Conservation (phyloP, 2,888 invertebrate genomes). For the Tenthredo scrophulariae region DNA sequence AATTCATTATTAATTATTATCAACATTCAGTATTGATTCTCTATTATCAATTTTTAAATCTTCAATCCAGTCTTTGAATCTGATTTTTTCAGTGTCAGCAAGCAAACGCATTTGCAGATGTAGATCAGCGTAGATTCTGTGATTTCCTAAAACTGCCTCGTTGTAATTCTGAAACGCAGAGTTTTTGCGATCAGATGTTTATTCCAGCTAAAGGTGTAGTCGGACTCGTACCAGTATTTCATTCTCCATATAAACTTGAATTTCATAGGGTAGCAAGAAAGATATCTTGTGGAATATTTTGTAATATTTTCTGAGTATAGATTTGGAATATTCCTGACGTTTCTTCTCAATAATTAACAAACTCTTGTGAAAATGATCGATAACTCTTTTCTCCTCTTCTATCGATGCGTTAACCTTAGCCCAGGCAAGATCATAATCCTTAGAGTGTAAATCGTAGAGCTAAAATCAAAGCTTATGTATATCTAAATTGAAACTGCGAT, state of each 20-base stretch:
- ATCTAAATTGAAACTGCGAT: background rate
- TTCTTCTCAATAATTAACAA: constrained; percentile 57
- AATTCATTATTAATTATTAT: background rate
- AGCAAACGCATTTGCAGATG: constrained; percentile 56
- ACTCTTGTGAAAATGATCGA: constrained; percentile 56
- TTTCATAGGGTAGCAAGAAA: constrained; percentile 56
- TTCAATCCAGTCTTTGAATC: constrained; percentile 60
- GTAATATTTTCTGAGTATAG: constrained; percentile 60
- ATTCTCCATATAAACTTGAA: constrained; percentile 59
- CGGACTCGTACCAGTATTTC: constrained; percentile 60
- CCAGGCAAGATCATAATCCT: constrained; percentile 55
- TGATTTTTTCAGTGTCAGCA: constrained; percentile 53
- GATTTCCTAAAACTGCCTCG: constrained; percentile 57
- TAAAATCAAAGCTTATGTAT: background rate
- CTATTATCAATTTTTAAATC: constrained; percentile 44
- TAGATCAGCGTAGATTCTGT: constrained; percentile 60
- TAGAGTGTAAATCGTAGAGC: constrained; percentile 49
- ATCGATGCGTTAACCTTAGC: constrained; percentile 53
- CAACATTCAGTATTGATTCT: background rate
- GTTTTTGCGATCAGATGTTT: background rate
- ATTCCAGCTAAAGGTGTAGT: background rate
- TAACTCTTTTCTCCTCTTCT: constrained; percentile 54
- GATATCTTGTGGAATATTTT: constrained; percentile 59
- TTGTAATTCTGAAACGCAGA: constrained; percentile 60
- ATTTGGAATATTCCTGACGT: constrained; percentile 54